These are phyloP conservation scores for Scomber japonicus DNA, from an alignment of 2,113 vertebrate genomes.

Conservation along the genomic window DNA sequence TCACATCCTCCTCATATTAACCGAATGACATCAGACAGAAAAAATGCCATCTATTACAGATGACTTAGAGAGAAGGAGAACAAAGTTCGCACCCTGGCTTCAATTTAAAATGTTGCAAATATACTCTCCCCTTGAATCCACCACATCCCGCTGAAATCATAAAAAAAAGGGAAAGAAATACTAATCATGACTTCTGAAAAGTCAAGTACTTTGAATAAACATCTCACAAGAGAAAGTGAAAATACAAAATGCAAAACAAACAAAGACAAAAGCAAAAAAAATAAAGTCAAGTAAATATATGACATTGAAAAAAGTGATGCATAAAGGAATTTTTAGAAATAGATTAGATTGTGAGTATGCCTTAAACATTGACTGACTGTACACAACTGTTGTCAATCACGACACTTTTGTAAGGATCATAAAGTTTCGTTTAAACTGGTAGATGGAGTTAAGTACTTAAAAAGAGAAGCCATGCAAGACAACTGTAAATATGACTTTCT, in stretches of 20 bases:
- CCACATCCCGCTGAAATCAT: not conserved
- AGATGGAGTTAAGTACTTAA: no score
- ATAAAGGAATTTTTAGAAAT: not conserved
- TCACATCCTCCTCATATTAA: no score
- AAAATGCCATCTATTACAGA: no score
- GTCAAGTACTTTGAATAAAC: not conserved
- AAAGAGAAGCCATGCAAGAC: not conserved
- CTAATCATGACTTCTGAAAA: no score
- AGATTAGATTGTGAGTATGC: slow-evolving; percentile 5
- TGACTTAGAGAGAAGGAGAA: not conserved
- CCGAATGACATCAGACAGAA: no score
- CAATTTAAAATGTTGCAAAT: not conserved
- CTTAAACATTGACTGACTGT: not conserved
- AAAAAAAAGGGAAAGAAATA: not conserved
- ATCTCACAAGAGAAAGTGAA: not conserved
- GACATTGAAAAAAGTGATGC: no score
- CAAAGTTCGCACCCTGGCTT: not conserved
- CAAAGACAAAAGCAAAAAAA: not conserved
- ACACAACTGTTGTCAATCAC: not conserved
- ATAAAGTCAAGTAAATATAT: no score
- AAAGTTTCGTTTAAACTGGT: no score
- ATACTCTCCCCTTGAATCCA: not conserved
- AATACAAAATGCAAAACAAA: not conserved
- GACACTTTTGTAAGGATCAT: not conserved
- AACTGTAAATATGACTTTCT: not conserved